These are phyloP conservation scores for Drosophila eugracilis DNA, from an alignment of 1,140 invertebrate species.

Conservation along the genomic window DNA sequence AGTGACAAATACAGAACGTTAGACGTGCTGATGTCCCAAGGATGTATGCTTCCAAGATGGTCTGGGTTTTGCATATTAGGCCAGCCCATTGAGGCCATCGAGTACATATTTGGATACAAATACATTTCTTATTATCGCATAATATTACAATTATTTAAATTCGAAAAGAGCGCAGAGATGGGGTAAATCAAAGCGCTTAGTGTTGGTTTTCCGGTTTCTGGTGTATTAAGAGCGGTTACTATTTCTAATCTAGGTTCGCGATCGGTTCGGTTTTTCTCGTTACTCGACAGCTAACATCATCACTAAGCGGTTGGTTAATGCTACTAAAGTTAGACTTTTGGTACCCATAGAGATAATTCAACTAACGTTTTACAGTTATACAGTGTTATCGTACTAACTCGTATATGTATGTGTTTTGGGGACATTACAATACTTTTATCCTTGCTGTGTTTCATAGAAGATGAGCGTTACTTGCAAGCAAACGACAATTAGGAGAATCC, in stretches of 20 bases:
- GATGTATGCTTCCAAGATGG: conserved; percentile 4
- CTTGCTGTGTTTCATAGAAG: conserved; percentile 19
- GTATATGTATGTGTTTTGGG: conserved; percentile 23
- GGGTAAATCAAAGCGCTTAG: conserved; percentile 70
- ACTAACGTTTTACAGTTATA: conserved; percentile 52
- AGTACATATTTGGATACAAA: conserved; percentile 40
- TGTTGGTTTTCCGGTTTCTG: conserved; percentile 38
- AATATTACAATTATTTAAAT: conserved; percentile 78
- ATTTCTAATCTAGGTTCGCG: conserved; percentile 30
- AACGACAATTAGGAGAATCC: conserved; percentile 25
- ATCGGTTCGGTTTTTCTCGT: conserved; percentile 21
- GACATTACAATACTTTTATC: conserved; percentile 67
- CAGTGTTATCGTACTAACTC: conserved; percentile 34
- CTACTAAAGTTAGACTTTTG: conserved; percentile 69
- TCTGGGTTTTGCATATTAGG: conserved; percentile 33
- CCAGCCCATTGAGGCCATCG: conserved; percentile 34
- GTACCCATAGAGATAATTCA: conserved; percentile 71
- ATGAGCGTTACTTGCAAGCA: conserved; percentile 27
- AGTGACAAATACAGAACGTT: conserved; percentile 57
- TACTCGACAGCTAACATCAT: conserved; percentile 52
- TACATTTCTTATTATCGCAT: conserved; percentile 53
- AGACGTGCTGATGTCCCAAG: conserved; percentile 47
- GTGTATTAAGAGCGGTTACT: conserved; percentile 21
- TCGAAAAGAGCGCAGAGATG: conserved; percentile 74
- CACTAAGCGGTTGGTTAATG: conserved; percentile 57